phyloP scores from a whole-genome alignment of 2,888 invertebrate genomes.

The Nymphalis polychloros region DNA sequence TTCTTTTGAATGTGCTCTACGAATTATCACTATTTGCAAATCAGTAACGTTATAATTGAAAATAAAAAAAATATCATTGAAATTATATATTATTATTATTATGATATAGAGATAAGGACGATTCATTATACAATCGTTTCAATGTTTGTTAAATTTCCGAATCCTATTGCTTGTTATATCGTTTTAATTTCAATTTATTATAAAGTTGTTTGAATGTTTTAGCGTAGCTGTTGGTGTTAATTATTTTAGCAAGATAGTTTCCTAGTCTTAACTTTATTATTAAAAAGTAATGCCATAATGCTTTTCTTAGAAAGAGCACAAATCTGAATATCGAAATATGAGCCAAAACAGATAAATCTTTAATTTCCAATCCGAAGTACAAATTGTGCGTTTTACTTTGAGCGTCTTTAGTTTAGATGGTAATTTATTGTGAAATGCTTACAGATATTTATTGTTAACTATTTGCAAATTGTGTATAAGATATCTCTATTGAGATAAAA shows the following conservation, averaged over 20 bases:
- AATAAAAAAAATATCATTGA: too few relatives aligned
- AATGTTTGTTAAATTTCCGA: not conserved
- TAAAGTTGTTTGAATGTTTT: not conserved
- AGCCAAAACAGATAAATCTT: conserved; percentile 5
- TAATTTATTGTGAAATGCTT: conserved; percentile 49
- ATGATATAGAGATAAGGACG: too few relatives aligned
- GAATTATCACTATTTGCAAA: not conserved
- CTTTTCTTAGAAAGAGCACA: conserved; percentile 20
- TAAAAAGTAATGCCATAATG: conserved; percentile 2
- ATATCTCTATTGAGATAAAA: conserved; percentile 73
- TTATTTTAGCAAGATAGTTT: conserved; percentile 5
- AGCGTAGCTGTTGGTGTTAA: not conserved
- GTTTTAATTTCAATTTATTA: not conserved
- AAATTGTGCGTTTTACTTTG: conserved; percentile 40
- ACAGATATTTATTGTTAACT: conserved; percentile 52
- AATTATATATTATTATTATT: too few relatives aligned
- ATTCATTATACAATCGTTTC: too few relatives aligned
- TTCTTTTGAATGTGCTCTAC: conserved; percentile 1
- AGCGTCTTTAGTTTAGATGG: conserved; percentile 31
- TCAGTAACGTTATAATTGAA: too few relatives aligned
- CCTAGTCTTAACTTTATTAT: conserved; percentile 8
- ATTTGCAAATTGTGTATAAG: conserved; percentile 46
- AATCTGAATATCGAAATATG: not conserved
- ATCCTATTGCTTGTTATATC: not conserved
- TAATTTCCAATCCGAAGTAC: conserved; percentile 45